phyloP scores from a whole-genome alignment of 2,888 invertebrate species.

The Chrysotoxum bicinctum region DNA sequence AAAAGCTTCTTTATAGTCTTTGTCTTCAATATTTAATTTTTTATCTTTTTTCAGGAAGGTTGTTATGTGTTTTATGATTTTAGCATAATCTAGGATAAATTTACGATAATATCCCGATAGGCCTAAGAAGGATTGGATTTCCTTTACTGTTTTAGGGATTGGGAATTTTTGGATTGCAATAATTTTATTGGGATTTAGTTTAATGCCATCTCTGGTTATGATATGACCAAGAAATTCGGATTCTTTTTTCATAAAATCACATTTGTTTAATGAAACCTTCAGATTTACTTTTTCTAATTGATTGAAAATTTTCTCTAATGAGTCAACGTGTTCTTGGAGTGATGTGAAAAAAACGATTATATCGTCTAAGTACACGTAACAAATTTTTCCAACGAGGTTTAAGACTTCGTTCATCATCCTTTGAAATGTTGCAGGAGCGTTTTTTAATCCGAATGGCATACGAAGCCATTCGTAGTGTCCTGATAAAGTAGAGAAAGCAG shows the following conservation, averaged over 20 bases:
- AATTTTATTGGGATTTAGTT: neutral
- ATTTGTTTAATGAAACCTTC: neutral
- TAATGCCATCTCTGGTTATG: neutral
- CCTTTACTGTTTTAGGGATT: neutral
- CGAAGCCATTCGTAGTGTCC: conserved; percentile 21
- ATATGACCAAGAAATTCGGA: neutral
- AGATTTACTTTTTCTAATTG: neutral
- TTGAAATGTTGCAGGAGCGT: neutral
- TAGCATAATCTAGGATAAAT: conserved; percentile 3
- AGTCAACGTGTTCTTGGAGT: neutral
- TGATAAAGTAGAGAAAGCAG: neutral
- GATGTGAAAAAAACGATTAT: neutral
- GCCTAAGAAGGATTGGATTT: neutral
- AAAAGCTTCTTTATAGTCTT: conserved; percentile 14
- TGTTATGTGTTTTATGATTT: conserved; percentile 7
- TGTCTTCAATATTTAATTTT: conserved; percentile 12
- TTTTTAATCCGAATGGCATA: neutral
- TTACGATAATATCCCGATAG: neutral
- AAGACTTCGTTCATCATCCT: neutral
- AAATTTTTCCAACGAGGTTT: neutral
- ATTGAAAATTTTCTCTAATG: neutral
- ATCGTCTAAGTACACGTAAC: neutral
- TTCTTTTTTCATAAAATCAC: neutral
- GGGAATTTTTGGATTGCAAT: neutral
- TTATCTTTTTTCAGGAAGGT: conserved; percentile 15